These are phyloP conservation scores for Tinea semifulvella DNA, from an alignment of 2,888 invertebrate genomes.

Conservation along the genomic window DNA sequence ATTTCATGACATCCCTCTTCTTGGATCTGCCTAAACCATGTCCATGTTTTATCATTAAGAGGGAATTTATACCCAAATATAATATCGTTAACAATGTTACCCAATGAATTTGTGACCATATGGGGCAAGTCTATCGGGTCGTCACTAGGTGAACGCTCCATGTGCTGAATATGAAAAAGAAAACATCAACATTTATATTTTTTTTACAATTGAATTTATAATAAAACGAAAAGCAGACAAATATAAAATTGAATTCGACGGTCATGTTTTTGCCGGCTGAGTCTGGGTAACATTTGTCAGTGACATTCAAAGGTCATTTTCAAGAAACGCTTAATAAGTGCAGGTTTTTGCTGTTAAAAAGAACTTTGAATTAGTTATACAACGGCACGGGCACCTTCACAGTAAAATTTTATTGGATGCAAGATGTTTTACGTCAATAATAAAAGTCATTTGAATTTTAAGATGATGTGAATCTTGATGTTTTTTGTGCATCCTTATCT, in stretches of 20 bases:
- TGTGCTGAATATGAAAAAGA: conserved; percentile 28
- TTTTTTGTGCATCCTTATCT: not conserved
- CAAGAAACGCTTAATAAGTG: conserved; percentile 28
- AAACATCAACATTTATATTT: not conserved
- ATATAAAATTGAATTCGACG: conserved; percentile 26
- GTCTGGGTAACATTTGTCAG: conserved; percentile 30
- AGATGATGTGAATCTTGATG: not conserved
- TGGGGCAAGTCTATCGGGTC: conserved; percentile 57
- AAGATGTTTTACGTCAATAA: conserved; percentile 7
- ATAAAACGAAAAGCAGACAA: conserved; percentile 5
- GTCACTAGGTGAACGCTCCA: conserved; percentile 29
- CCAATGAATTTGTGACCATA: conserved; percentile 74
- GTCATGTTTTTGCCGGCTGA: conserved; percentile 26
- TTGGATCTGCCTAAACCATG: conserved; percentile 78
- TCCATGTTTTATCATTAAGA: conserved; percentile 77
- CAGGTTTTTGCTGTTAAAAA: conserved; percentile 25
- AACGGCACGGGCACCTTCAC: conserved; percentile 20
- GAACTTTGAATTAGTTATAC: conserved; percentile 22
- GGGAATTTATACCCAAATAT: conserved; percentile 80
- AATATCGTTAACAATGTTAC: conserved; percentile 79
- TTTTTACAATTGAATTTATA: conserved; percentile 5
- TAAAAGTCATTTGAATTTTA: not conserved
- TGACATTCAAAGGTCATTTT: conserved; percentile 40
- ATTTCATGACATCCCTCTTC: conserved; percentile 86
- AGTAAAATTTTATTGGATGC: conserved; percentile 15